Percentiles rank a stretch among this genome's conserved stretches.
These are phyloP conservation scores for Cybosia mesomella DNA, from an alignment of 2,888 invertebrate species.

Conservation along the genomic window DNA sequence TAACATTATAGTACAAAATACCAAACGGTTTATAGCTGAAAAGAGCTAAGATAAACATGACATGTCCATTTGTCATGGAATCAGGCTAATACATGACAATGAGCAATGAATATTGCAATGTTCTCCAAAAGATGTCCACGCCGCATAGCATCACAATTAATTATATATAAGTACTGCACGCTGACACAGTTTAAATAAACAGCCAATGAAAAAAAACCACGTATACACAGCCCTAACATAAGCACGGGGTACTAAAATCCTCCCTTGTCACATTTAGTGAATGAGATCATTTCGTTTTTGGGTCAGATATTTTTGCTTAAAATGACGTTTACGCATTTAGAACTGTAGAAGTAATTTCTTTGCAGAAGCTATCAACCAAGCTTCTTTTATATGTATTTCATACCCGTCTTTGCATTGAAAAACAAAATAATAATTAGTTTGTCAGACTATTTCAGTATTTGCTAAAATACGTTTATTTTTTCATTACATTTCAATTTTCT, in stretches of 20 bases:
- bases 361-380: background rate
- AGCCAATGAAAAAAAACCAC: constrained; percentile 9
- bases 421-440: no score
- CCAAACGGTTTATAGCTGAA: background rate
- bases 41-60: background rate
- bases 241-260: constrained; percentile 40
- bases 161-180: background rate
- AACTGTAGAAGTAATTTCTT: constrained; percentile 21
- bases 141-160: background rate
- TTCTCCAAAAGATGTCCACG: background rate
- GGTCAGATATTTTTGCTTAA: constrained; percentile 62
- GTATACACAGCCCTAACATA: constrained; percentile 32
- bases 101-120: background rate
- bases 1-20: no score
- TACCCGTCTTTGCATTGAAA: no score
- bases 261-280: constrained; percentile 47
- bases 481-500: no score
- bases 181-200: constrained; percentile 7
- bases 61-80: background rate
- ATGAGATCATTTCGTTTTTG: constrained; percentile 58
- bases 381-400: no score
- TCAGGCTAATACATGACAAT: background rate
- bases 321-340: constrained; percentile 43
- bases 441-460: no score
- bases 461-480: no score